Evolutionary conservation across 2,888 invertebrate genomes (phyloP), one percentile per base, ranked within the genome.

Genomic region (Idaea straminata): DNA sequence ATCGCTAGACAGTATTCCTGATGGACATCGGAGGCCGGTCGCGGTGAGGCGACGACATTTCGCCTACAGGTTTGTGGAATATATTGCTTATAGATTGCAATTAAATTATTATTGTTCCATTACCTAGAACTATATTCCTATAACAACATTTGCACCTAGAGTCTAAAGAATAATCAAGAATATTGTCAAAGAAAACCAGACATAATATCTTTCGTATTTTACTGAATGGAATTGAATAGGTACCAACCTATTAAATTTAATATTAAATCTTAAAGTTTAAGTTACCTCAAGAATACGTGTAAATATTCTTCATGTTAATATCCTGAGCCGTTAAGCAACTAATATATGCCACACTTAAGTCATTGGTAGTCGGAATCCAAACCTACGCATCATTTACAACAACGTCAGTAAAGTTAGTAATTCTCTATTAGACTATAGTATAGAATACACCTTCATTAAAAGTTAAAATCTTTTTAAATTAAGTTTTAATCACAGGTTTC

Each of bases 11-110:
- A 88, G 87, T 71, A 75, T 79, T n/a, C 77, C 86, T 3, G 81
- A 82, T 57, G 13, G 47, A 47, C 47, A 10, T 10, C 47, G 13
- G 47, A 76, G 78, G 35, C 82, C 83, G 35, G 78, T 86, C 65
- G 81, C 83, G 38, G 74, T 85, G 64, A 80, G 87, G 72, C 81
- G 89, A 59, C 85, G 90, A 15, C 83, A 86, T 78, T 85, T 86
- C 74, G 78, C 82, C 69, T 80, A 87, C 87, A 91, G 91, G 91
- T 91, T 68, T 47, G 78, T 47, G 47, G 10, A 47, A 47, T 47
- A 13, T 47, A 7, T 10, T n/a, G n/a, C n/a, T n/a, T n/a, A n/a
- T n/a, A n/a, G n/a, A n/a, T n/a, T n/a, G n/a, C n/a, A n/a, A n/a
- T n/a, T n/a, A n/a, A n/a, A n/a, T 47, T 47, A 6, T 13, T 47